These are phyloP conservation scores for Pelusios castaneus DNA, from an alignment of 2,113 vertebrate species.

Conservation along the genomic window DNA sequence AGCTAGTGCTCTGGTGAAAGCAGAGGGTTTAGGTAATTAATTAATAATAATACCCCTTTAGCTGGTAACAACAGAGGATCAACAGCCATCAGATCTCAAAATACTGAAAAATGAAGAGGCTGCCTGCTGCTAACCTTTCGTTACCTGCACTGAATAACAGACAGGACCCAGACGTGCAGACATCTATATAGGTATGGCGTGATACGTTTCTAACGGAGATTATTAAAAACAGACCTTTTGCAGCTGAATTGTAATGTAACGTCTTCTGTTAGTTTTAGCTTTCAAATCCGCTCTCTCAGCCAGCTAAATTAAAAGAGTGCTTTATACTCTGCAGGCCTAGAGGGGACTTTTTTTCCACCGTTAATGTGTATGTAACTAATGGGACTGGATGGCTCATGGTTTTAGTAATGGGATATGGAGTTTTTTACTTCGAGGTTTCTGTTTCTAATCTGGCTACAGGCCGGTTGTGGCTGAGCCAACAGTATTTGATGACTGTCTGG, in stretches of 20 bases:
- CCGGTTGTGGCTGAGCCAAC: slow-evolving; percentile 50
- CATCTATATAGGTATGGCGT: slow-evolving; percentile 11
- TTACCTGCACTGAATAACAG: neutral
- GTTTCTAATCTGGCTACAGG: slow-evolving; percentile 64
- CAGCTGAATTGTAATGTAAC: slow-evolving; percentile 52
- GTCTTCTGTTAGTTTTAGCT: slow-evolving; percentile 36
- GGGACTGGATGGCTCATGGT: neutral
- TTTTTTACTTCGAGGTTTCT: slow-evolving; percentile 42
- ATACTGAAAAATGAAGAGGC: neutral
- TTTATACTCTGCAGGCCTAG: slow-evolving; percentile 45
- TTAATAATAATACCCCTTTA: slow-evolving; percentile 41
- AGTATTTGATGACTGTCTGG: neutral
- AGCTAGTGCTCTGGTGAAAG: slow-evolving; percentile 55
- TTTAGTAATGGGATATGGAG: neutral
- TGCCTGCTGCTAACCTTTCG: slow-evolving; percentile 19
- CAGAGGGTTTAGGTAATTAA: slow-evolving; percentile 46
- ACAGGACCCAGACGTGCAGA: slow-evolving; percentile 1
- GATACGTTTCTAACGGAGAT: slow-evolving; percentile 37
- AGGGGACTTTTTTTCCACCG: slow-evolving; percentile 36
- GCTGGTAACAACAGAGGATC: neutral
- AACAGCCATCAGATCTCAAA: slow-evolving; percentile 3
- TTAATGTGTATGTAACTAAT: slow-evolving; percentile 67
- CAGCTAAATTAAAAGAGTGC: slow-evolving; percentile 60
- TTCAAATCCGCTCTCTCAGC: slow-evolving; percentile 62
- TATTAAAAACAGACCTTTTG: slow-evolving; percentile 52